Conservation (phyloP, 2,113 vertebrate species). For the Cololabis saira region DNA sequence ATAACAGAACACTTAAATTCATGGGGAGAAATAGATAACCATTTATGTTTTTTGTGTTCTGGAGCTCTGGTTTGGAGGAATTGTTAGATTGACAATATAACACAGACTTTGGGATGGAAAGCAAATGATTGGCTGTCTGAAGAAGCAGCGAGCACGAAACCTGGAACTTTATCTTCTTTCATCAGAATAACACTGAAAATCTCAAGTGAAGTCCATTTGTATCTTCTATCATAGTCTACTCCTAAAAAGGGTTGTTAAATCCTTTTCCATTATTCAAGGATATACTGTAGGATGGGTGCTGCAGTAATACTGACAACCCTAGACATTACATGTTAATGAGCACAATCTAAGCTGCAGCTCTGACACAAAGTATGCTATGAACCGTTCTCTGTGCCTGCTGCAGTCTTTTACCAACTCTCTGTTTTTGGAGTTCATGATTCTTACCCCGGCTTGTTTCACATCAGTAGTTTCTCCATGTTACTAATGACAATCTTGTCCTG, state of each 20-base stretch:
- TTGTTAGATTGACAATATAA: no score
- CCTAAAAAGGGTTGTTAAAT: conserved; percentile 11
- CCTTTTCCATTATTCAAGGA: conserved; percentile 21
- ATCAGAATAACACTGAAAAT: no score
- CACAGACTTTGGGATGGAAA: no score
- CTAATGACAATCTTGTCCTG: conserved; percentile 68
- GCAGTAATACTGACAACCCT: conserved; percentile 30
- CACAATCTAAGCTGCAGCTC: conserved; percentile 8
- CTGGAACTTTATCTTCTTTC: no score
- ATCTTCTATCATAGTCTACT: conserved; percentile 10
- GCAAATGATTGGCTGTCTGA: no score
- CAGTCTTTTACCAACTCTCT: conserved; percentile 70
- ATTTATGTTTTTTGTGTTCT: no score
- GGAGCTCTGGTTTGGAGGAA: no score
- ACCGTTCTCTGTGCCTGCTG: conserved; percentile 51
- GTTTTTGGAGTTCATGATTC: conserved; percentile 71
- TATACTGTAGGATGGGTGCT: conserved; percentile 3
- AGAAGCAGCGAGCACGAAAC: no score
- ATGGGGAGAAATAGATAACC: no score
- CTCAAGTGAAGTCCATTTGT: neutral
- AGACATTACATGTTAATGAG: conserved; percentile 57
- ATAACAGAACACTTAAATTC: no score
- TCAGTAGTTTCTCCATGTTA: conserved; percentile 60
- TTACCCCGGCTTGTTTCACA: conserved; percentile 58
- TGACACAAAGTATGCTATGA: conserved; percentile 55